A percentile compares a stretch with the other conserved stretches of the same genome.
Conservation (phyloP, 2,797 vertebrate genomes). For the Pseudochirops cupreus region DNA sequence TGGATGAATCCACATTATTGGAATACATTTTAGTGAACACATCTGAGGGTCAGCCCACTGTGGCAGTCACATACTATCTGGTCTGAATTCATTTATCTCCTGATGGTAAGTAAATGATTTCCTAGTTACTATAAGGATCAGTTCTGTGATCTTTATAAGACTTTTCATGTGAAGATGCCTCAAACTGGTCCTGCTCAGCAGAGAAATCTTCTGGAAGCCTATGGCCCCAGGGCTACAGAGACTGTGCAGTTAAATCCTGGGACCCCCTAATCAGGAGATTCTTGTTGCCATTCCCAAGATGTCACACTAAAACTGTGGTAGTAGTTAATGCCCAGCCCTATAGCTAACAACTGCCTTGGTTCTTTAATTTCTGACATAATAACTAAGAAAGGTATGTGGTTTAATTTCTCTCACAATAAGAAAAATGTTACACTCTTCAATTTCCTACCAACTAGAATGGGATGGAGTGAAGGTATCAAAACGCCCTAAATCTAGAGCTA, state of each 20-base stretch:
- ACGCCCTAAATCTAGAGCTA: background rate
- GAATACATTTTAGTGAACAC: background rate
- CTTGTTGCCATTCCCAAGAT: slow-evolving; percentile 32
- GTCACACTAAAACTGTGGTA: slow-evolving; percentile 28
- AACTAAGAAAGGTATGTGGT: background rate
- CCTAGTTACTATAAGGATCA: slow-evolving; percentile 1
- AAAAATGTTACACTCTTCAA: slow-evolving; percentile 1
- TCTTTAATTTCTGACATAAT: slow-evolving; percentile 53
- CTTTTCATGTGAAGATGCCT: slow-evolving; percentile 12
- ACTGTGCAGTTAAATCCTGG: background rate
- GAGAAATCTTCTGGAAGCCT: background rate
- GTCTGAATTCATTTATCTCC: slow-evolving; percentile 36
- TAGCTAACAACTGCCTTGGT: slow-evolving; percentile 15
- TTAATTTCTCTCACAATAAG: slow-evolving; percentile 20
- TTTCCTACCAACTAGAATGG: slow-evolving; percentile 7
- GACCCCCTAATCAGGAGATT: slow-evolving; percentile 11
- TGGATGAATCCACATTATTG: slow-evolving; percentile 35
- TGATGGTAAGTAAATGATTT: slow-evolving; percentile 15
- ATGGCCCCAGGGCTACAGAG: slow-evolving; percentile 36
- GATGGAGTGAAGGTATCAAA: slow-evolving; percentile 38
- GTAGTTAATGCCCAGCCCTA: slow-evolving; percentile 25
- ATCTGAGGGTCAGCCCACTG: slow-evolving; percentile 11
- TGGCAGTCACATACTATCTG: background rate
- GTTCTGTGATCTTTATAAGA: background rate
- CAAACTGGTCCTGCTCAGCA: background rate